Conservation (phyloP, 2,797 vertebrate species). For the Thaleichthys pacificus region DNA sequence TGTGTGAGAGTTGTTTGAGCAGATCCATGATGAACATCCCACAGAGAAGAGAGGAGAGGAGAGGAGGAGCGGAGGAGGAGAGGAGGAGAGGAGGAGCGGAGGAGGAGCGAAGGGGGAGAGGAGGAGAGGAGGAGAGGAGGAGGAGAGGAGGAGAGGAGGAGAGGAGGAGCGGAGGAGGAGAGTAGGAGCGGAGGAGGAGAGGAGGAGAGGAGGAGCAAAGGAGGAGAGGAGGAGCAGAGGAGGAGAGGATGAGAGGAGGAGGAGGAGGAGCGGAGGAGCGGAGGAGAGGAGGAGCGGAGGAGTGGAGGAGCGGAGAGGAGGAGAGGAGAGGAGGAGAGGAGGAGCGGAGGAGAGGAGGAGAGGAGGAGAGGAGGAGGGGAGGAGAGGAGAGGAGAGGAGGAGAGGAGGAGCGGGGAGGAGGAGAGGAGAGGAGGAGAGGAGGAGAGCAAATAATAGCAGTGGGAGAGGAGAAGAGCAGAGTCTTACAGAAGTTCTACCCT, state of each 20-base stretch:
- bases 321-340: background rate
- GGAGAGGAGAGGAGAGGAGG: background rate
- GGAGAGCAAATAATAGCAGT: background rate
- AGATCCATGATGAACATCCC: too few species aligned
- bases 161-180: too few species aligned
- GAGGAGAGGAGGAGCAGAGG: constrained; percentile 6
- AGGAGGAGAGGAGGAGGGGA: background rate
- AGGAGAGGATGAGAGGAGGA: constrained; percentile 11
- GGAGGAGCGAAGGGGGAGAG: too few species aligned
- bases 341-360: background rate
- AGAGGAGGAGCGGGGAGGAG: background rate
- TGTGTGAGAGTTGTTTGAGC: background rate
- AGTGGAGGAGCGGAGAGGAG: background rate
- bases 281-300: too few species aligned
- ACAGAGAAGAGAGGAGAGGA: constrained; percentile 18
- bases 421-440: background rate
- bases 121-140: background rate
- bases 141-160: too few species aligned
- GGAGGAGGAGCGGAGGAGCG: background rate
- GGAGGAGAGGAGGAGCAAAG: background rate
- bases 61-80: constrained; percentile 12
- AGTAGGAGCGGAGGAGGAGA: too few species aligned
- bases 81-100: background rate
- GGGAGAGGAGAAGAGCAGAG: background rate
- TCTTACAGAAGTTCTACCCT: too few species aligned